These are phyloP conservation scores for Cyprinella venusta DNA, from an alignment of 2,797 vertebrate genomes.

Conservation along the genomic window DNA sequence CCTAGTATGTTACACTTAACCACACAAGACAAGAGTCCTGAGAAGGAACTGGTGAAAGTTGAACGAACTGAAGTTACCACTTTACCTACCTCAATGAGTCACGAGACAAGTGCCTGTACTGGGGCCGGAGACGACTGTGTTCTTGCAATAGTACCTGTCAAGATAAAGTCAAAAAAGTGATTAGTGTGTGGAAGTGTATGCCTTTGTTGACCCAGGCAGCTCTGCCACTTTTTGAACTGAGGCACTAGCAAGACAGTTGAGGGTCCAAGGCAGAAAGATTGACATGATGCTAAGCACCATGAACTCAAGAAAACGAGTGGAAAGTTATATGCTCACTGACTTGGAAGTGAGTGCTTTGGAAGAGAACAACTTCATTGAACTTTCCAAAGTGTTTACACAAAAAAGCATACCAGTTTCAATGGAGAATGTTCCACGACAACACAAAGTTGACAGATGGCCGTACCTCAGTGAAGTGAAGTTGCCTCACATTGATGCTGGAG, in stretches of 20 bases:
- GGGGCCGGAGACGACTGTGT: conserved; percentile 26
- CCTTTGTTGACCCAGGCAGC: conserved; percentile 46
- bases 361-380: conserved; percentile 32
- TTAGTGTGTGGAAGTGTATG: conserved; percentile 16
- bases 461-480: conserved; percentile 10
- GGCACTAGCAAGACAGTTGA: conserved; percentile 24
- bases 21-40: neutral
- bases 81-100: neutral
- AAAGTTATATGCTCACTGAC: conserved; percentile 14
- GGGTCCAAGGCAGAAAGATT: conserved; percentile 20
- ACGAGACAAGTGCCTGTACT: conserved; percentile 21
- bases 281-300: conserved; percentile 37
- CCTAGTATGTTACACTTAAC: conserved; percentile 22
- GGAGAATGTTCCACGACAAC: too few relatives aligned
- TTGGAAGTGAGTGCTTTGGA: conserved; percentile 33
- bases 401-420: conserved; percentile 11
- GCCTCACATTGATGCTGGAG: neutral
- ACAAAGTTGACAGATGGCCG: conserved; percentile 1
- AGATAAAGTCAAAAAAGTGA: conserved; percentile 34
- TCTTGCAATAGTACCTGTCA: conserved; percentile 19
- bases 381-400: conserved; percentile 25
- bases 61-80: neutral
- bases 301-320: neutral
- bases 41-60: neutral
- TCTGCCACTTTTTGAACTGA: conserved; percentile 2